Base-by-base conservation (phyloP, 2,888 invertebrate genomes). In the Oegoconia quadripuncta region DNA sequence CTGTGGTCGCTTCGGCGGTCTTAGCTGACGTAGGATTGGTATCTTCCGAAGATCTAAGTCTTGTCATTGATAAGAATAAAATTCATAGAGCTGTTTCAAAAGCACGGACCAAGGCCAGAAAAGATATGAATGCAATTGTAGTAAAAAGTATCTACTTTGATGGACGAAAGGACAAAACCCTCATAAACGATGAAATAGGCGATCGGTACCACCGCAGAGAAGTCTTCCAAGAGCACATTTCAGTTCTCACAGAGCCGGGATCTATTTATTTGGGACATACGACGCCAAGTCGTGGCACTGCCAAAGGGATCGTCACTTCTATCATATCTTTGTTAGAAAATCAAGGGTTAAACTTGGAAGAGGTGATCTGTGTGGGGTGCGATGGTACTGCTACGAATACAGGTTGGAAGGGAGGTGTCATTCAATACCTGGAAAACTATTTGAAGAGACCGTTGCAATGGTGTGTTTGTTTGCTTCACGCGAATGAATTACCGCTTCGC, bases 401-500 rank as follows among this genome's bases (percentile, higher is more conserved):
- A 9, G 59, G 59, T 6, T 28, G 33, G 15, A 42, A 52, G 29
- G 39, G 40, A 28, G 57, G 56, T 11, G 47, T 54, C 7, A 55
- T 57, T 16, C 28, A 18, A 12, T 34, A 37, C 8, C 13, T 59
- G 7, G 51, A 60, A 42, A 35, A 37, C 26, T 14, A 47, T 17
- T 31, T 53, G 15, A 23, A 42, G 14, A 42, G 40, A 37, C 52
- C 49, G n/a, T 39, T 55, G 20, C 55, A 59, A 39, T 56, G 52
- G 56, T 37, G 41, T 32, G 34, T 59, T 20, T 59, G 55, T 34
- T 26, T 44, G 29, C 34, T 57, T 7, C 52, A 58, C 37, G 46
- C 42, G 20, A 59, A 57, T 46, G 58, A 59, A 32, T 38, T 55
- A 33, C 52, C 45, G 2, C 34, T 59, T 4, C 34, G 54, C n/a